Base-by-base conservation (phyloP, 1,140 invertebrate genomes). In the Hyles euphorbiae region DNA sequence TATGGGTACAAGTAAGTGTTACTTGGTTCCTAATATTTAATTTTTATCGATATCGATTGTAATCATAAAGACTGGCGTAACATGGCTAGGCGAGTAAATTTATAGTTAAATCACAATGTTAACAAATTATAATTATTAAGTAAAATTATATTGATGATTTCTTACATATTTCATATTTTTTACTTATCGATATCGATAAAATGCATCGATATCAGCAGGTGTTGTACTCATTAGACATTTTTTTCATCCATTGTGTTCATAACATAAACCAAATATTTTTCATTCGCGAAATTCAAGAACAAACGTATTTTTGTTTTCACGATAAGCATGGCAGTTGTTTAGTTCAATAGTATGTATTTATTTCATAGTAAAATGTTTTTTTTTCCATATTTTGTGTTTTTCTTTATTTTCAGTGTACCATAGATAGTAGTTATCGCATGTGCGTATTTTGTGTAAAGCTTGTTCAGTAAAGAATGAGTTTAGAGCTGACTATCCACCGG, bases 301-400 rank as follows among this genome's bases (percentile, higher is more conserved):
- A 54, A 54, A 44, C 46, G n/a, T 9, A 12, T 47, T 67, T 71
- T 67, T 67, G 60, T 73, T 72, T 48, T 73, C 10, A 58, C 51
- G 8, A 64, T 58, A 53, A 55, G 53, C 59, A 49, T 69, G 65
- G 50, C 59, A 58, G 55, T 65, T 72, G 65, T 73, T 67, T 65
- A 62, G 63, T 65, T 69, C 70, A 52, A 34, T 52, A 34, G n/a
- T 11, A 8, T 54, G 34, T 76, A 73, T 79, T 76, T 81, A 77
- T 78, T 76, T 60, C 53, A 70, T 64, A 80, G 72, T 76, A 78
- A 80, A 76, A 58, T 56, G 61, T 70, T 77, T 74, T 72, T 68
- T 71, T 77, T 73, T 72, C 58, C 61, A 61, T 70, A 53, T 58
- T 51, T 66, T 65, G 69, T 70, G 69, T 80, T 73, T 76, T 71